A percentile compares a stretch with the other conserved stretches of the same genome.
Evolutionary conservation across 2,113 vertebrate species (phyloP).

Genomic region (Mixornis gularis): DNA sequence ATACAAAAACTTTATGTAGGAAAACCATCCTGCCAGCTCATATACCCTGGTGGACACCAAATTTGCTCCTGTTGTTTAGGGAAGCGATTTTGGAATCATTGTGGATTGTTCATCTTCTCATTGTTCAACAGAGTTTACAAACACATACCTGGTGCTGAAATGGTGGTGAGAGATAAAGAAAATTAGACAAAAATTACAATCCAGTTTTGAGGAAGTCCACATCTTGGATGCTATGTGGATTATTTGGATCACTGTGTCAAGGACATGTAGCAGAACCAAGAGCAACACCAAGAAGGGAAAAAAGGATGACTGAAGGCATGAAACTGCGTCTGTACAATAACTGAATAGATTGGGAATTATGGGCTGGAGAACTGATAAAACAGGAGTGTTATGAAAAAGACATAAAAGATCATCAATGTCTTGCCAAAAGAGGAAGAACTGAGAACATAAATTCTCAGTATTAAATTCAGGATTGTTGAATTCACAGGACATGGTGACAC

Average conservation of each 20-base stretch:
- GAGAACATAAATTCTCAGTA: neutral
- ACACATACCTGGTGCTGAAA: neutral
- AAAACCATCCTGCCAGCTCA: neutral
- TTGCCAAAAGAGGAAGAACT: neutral
- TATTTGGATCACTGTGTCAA: neutral
- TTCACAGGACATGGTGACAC: neutral
- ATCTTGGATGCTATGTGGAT: neutral
- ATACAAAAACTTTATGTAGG: neutral
- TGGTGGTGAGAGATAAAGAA: neutral
- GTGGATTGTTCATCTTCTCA: neutral
- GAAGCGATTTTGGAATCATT: neutral
- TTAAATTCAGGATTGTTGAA: neutral
- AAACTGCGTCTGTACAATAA: neutral
- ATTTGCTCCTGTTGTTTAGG: neutral
- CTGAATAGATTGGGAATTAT: neutral
- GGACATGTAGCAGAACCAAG: neutral
- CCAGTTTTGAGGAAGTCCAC: neutral
- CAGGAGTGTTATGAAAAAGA: neutral
- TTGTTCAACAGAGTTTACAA: neutral
- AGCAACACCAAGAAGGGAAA: neutral
- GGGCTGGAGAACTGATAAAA: neutral
- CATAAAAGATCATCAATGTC: neutral
- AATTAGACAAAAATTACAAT: neutral
- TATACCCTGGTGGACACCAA: neutral
- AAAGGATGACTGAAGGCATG: neutral